These are phyloP conservation scores for Drosophila sulfurigaster DNA, from an alignment of 1,140 invertebrate species.

Conservation along the genomic window DNA sequence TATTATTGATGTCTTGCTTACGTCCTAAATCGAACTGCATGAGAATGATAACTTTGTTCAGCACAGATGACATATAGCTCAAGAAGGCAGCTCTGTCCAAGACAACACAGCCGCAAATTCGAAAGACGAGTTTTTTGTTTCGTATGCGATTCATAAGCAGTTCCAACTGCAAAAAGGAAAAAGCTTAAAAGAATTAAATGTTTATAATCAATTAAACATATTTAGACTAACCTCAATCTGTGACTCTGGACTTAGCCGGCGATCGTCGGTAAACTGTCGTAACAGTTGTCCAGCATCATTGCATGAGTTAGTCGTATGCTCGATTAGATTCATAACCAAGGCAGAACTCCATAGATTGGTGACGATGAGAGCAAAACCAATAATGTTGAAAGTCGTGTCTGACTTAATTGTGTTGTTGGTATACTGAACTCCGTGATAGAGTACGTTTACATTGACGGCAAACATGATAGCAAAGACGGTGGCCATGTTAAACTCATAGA, in stretches of 20 bases:
- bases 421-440: slow-evolving; percentile 67
- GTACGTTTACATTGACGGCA: slow-evolving; percentile 35
- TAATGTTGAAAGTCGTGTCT: slow-evolving; percentile 18
- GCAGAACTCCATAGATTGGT: slow-evolving; percentile 21
- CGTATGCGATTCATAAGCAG: slow-evolving; percentile 39
- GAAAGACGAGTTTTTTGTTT: slow-evolving; percentile 47
- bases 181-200: not conserved
- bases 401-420: slow-evolving; percentile 47
- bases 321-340: slow-evolving; percentile 56
- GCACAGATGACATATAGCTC: slow-evolving; percentile 42
- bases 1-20: not conserved
- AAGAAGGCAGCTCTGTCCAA: slow-evolving; percentile 57
- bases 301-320: slow-evolving; percentile 43
- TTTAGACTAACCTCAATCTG: slow-evolving; percentile 42
- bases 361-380: slow-evolving; percentile 8
- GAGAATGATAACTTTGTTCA: slow-evolving; percentile 59
- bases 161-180: slow-evolving; percentile 45
- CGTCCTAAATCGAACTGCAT: slow-evolving; percentile 68
- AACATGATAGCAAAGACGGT: slow-evolving; percentile 52
- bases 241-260: not conserved
- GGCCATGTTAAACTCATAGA: slow-evolving; percentile 51
- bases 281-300: slow-evolving; percentile 44
- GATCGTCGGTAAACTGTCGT: slow-evolving; percentile 45
- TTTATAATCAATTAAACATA: not conserved
- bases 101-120: slow-evolving; percentile 46